Evolutionary conservation across 2,113 vertebrate species (phyloP).

Genomic region (Perccottus glenii): DNA sequence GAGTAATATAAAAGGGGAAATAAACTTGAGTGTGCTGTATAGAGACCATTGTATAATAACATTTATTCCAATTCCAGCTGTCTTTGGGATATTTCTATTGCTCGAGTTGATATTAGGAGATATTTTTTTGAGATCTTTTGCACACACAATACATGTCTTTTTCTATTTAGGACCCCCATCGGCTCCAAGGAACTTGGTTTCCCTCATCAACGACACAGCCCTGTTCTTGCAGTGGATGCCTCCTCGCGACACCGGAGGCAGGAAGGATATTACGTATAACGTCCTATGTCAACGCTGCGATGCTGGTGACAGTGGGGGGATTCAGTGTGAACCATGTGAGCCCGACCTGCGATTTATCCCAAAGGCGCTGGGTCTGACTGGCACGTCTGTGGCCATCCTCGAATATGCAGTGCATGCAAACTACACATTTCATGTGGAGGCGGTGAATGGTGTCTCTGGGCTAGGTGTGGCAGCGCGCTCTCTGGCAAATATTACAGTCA

Average conservation of each 20-base stretch:
- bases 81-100: neutral
- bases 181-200: conserved; percentile 86
- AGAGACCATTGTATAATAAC: neutral
- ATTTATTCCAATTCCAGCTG: conserved; percentile 1
- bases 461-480: conserved; percentile 85
- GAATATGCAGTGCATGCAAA: conserved; percentile 91
- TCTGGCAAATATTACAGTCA: conserved; percentile 89
- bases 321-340: conserved; percentile 89
- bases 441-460: conserved; percentile 92
- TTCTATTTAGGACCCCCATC: conserved; percentile 84
- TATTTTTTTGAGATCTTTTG: conserved; percentile 6
- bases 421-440: conserved; percentile 97
- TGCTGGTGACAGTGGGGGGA: conserved; percentile 37
- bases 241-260: conserved; percentile 90
- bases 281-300: conserved; percentile 92
- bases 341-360: conserved; percentile 92
- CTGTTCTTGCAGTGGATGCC: conserved; percentile 96
- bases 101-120: neutral
- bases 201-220: conserved; percentile 94
- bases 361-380: conserved; percentile 85
- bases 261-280: conserved; percentile 94
- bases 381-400: conserved; percentile 89
- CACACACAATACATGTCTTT: neutral
- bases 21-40: neutral
- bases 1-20: neutral